A percentile compares a stretch with the other conserved stretches of the same genome.
phyloP scores from a whole-genome alignment of 2,888 invertebrate genomes.

The Nasonovia ribisnigri region DNA sequence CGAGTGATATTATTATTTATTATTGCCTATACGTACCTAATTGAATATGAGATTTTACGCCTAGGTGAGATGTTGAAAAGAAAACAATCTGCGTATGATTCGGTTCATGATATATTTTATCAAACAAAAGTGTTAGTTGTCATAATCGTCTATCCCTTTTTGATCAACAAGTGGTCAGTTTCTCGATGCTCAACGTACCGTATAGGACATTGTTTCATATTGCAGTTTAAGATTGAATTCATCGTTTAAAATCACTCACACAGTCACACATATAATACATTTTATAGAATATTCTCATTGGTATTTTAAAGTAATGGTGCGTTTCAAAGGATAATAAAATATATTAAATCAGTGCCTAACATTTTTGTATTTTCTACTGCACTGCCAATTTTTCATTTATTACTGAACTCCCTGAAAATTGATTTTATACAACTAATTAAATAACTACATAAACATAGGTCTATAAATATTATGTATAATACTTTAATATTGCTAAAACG shows the following conservation, averaged over 20 bases:
- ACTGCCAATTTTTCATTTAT: neutral
- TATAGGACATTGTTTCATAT: constrained; percentile 43
- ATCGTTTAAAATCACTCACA: neutral
- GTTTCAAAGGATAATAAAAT: neutral
- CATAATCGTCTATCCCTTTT: constrained; percentile 32
- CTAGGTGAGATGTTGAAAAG: neutral
- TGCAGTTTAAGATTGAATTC: constrained; percentile 11
- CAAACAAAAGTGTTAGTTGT: constrained; percentile 28
- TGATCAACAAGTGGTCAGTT: constrained; percentile 63
- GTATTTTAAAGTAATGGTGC: neutral
- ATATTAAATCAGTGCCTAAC: neutral
- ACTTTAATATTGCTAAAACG: neutral
- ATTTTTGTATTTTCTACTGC: neutral
- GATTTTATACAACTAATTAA: neutral
- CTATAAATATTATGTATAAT: neutral
- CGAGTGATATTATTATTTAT: neutral
- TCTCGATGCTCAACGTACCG: constrained; percentile 40
- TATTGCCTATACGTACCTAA: neutral
- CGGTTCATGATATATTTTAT: neutral
- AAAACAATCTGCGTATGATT: neutral
- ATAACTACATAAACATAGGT: neutral
- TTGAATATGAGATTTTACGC: neutral
- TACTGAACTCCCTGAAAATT: neutral
- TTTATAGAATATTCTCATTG: neutral
- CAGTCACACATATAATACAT: too few relatives aligned